phyloP scores from a whole-genome alignment of 2,888 invertebrate species.

The Ypsolopha sequella region DNA sequence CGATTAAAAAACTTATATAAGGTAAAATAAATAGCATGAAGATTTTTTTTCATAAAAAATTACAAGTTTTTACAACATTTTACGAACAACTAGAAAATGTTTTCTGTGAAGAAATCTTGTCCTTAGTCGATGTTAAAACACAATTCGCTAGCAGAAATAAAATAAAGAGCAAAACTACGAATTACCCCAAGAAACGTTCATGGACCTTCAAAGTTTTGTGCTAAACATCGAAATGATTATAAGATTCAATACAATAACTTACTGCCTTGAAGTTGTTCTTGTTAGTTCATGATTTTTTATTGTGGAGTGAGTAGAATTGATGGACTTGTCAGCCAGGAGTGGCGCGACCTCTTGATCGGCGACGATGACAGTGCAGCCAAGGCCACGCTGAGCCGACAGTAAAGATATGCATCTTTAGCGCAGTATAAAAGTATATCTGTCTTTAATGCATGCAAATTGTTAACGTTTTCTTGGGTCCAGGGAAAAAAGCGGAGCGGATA shows the following conservation, averaged over 20 bases:
- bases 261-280: slow-evolving; percentile 16
- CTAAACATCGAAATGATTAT: not conserved
- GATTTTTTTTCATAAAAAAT: too few relatives aligned
- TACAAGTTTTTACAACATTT: too few relatives aligned
- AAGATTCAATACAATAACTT: not conserved
- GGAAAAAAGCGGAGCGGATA: too few relatives aligned
- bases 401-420: slow-evolving; percentile 7
- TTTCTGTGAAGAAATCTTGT: too few relatives aligned
- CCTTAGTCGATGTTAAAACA: too few relatives aligned
- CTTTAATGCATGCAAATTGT: too few relatives aligned
- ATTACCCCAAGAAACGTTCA: not conserved
- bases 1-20: not conserved
- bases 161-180: too few relatives aligned
- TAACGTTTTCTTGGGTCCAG: too few relatives aligned
- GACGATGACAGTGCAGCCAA: slow-evolving; percentile 26
- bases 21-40: not conserved
- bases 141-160: too few relatives aligned
- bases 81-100: too few relatives aligned
- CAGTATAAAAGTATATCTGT: too few relatives aligned
- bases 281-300: slow-evolving; percentile 29
- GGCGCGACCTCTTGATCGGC: slow-evolving; percentile 45
- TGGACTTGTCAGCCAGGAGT: slow-evolving; percentile 40
- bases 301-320: slow-evolving; percentile 38
- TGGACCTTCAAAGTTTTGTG: not conserved
- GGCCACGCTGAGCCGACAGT: slow-evolving; percentile 23